Evolutionary conservation across 2,797 vertebrate species (phyloP).

Genomic region (Erethizon dorsatum): DNA sequence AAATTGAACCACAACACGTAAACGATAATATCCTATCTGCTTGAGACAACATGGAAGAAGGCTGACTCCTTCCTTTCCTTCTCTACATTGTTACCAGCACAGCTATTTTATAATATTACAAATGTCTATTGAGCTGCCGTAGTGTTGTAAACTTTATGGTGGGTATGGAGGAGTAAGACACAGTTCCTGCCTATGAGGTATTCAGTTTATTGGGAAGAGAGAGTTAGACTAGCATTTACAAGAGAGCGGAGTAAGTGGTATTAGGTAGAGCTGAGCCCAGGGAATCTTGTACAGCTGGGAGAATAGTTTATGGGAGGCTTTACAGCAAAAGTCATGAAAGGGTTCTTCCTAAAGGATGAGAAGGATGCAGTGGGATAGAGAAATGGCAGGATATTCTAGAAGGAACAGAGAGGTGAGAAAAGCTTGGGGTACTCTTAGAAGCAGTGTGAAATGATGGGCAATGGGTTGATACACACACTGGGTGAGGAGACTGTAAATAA

Average conservation of each 20-base stretch:
- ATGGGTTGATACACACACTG: too few species aligned
- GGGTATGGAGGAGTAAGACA: neutral
- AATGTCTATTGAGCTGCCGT: neutral
- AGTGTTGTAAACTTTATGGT: neutral
- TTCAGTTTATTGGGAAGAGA: neutral
- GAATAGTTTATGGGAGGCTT: neutral
- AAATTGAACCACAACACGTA: neutral
- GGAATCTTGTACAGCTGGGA: neutral
- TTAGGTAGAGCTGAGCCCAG: neutral
- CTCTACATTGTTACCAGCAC: neutral
- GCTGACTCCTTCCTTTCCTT: neutral
- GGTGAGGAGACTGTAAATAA: neutral
- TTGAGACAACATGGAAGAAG: constrained; percentile 5
- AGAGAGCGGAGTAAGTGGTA: neutral
- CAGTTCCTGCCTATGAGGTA: neutral
- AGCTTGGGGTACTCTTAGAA: neutral
- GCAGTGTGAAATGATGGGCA: neutral
- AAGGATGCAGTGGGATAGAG: neutral
- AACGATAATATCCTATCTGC: neutral
- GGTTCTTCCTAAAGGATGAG: neutral
- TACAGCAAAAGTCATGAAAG: constrained; percentile 6
- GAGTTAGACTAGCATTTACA: neutral
- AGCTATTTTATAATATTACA: constrained; percentile 33
- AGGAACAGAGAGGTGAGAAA: neutral
- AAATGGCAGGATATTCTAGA: constrained; percentile 44